These are phyloP conservation scores for Bedellia somnulentella DNA, from an alignment of 2,888 invertebrate genomes.

Conservation along the genomic window DNA sequence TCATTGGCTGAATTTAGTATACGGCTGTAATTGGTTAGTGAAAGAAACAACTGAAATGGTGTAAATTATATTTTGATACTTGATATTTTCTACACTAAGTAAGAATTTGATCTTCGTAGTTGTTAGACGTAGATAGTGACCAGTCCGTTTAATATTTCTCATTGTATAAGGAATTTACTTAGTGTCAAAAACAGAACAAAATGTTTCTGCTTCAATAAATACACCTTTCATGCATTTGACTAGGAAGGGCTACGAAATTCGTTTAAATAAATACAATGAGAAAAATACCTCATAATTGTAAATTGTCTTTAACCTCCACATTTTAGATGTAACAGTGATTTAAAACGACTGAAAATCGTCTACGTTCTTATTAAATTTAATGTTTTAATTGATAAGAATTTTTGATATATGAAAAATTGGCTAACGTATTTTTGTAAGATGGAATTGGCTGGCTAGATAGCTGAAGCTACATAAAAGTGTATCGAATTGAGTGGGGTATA, in stretches of 20 bases:
- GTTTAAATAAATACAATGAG: too few relatives aligned
- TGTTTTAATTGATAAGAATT: too few relatives aligned
- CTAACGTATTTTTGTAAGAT: conserved; percentile 26
- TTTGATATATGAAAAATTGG: too few relatives aligned
- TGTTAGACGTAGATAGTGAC: conserved; percentile 14
- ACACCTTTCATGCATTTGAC: too few relatives aligned
- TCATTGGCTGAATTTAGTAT: conserved; percentile 58
- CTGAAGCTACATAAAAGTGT: conserved; percentile 27
- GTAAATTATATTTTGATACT: conserved; percentile 61
- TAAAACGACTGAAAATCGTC: too few relatives aligned
- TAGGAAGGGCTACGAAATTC: too few relatives aligned
- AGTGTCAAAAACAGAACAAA: conserved; percentile 7
- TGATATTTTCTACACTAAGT: conserved; percentile 57
- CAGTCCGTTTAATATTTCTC: neutral
- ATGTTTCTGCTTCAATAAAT: conserved; percentile 46
- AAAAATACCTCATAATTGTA: too few relatives aligned
- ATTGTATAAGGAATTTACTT: conserved; percentile 1
- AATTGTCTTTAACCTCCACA: too few relatives aligned
- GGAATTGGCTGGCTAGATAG: conserved; percentile 43
- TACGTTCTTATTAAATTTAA: too few relatives aligned
- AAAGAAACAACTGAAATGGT: conserved; percentile 45
- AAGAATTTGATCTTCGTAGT: conserved; percentile 39
- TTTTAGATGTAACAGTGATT: too few relatives aligned
- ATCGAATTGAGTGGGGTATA: conserved; percentile 55
- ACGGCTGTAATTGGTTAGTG: conserved; percentile 61